Percentiles rank a stretch among this genome's conserved stretches.
Conservation (phyloP, 92 coral and sea anemone genomes). For the Pocillopora meandrina region DNA sequence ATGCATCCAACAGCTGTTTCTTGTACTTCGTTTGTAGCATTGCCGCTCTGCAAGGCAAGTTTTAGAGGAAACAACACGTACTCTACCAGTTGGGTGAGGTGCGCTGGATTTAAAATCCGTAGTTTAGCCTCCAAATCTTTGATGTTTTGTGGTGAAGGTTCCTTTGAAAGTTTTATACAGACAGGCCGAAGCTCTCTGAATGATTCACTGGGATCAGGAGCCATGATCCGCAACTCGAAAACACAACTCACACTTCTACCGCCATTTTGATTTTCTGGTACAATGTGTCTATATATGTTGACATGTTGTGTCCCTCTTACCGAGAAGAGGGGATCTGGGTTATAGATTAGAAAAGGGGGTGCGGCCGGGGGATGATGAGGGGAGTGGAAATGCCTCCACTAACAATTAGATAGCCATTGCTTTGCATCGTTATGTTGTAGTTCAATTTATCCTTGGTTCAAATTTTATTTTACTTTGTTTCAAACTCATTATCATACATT, state of each 20-base stretch:
- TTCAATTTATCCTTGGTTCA: no score
- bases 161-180: slow-evolving; percentile 80
- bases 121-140: slow-evolving; percentile 63
- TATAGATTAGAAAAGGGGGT: neutral
- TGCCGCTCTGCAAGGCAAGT: slow-evolving; percentile 62
- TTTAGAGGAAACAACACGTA: slow-evolving; percentile 88
- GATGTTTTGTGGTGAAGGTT: slow-evolving; percentile 66
- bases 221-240: slow-evolving; percentile 28
- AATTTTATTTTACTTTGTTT: no score
- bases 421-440: no score
- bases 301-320: neutral
- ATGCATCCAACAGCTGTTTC: slow-evolving; percentile 76
- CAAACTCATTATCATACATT: no score
- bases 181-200: slow-evolving; percentile 84
- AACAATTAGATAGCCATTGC: no score
- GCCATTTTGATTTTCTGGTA: neutral
- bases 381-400: no score
- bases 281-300: neutral
- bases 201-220: slow-evolving; percentile 56
- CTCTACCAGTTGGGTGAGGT: slow-evolving; percentile 67
- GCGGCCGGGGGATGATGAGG: neutral
- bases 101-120: slow-evolving; percentile 31
- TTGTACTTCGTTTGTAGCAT: slow-evolving; percentile 73
- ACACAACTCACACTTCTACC: neutral
- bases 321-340: neutral